phyloP scores from a whole-genome alignment of 2,113 vertebrate genomes.

The Ciconia stormi region DNA sequence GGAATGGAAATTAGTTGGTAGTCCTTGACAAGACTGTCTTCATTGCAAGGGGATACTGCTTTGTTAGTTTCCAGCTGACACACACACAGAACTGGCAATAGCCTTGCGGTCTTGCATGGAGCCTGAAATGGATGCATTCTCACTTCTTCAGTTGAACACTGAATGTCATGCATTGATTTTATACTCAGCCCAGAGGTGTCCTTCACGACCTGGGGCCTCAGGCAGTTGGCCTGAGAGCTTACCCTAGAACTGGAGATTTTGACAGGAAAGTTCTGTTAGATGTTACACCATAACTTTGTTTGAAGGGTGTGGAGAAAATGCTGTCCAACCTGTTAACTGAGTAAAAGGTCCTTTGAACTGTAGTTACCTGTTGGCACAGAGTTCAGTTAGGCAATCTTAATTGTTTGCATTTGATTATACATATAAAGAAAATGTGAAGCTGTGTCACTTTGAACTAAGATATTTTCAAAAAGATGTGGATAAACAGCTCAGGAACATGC shows the following conservation, averaged over 20 bases:
- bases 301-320: conserved; percentile 51
- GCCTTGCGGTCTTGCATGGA: background rate
- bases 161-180: background rate
- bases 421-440: conserved; percentile 41
- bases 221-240: background rate
- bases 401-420: conserved; percentile 64
- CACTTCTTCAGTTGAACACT: background rate
- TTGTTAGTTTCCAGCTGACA: background rate
- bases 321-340: conserved; percentile 31
- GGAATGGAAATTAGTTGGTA: background rate
- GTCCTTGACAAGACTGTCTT: background rate
- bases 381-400: conserved; percentile 48
- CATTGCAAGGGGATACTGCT: background rate
- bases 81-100: background rate
- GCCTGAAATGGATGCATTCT: background rate
- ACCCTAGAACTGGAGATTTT: background rate
- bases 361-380: conserved; percentile 49
- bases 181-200: background rate
- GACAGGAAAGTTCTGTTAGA: conserved; percentile 18
- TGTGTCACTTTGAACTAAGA: conserved; percentile 22
- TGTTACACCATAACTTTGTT: conserved; percentile 39
- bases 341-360: conserved; percentile 58
- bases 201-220: background rate
- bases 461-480: background rate
- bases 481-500: background rate